phyloP scores from a whole-genome alignment of 2,888 invertebrate species.

The Tanypteryx hageni region DNA sequence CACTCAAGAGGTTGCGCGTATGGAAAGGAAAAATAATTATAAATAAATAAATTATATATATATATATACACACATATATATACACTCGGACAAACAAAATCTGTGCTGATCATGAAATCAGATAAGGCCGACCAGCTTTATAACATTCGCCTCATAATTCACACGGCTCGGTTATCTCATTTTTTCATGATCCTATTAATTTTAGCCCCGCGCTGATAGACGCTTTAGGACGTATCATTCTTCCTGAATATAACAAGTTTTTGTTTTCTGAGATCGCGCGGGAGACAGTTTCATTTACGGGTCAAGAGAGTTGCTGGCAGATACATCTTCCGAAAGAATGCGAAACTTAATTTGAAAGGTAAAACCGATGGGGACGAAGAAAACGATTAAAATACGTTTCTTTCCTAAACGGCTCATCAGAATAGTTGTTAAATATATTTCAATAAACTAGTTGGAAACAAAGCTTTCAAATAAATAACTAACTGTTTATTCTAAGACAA shows the following conservation, averaged over 20 bases:
- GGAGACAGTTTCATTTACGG: slow-evolving; percentile 61
- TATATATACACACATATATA: no score
- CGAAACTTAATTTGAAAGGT: slow-evolving; percentile 54
- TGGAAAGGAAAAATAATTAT: no score
- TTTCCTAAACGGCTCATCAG: background rate
- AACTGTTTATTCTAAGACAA: no score
- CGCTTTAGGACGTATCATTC: slow-evolving; percentile 41
- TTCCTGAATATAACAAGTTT: slow-evolving; percentile 52
- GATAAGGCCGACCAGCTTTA: background rate
- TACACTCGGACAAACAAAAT: background rate
- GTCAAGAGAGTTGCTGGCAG: slow-evolving; percentile 17
- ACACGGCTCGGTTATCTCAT: slow-evolving; percentile 4
- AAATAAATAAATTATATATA: no score
- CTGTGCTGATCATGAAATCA: background rate
- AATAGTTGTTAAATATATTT: background rate
- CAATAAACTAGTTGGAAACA: background rate
- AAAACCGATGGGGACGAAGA: background rate
- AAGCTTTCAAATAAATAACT: background rate
- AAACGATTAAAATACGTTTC: slow-evolving; percentile 39
- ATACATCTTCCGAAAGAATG: slow-evolving; percentile 58
- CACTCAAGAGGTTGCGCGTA: no score
- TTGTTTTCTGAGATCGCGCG: slow-evolving; percentile 35
- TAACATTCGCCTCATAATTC: slow-evolving; percentile 35
- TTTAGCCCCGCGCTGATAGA: slow-evolving; percentile 28
- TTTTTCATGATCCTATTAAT: slow-evolving; percentile 27